Evolutionary conservation across 2,113 vertebrate species (phyloP).

Genomic region (Miniopterus natalensis): DNA sequence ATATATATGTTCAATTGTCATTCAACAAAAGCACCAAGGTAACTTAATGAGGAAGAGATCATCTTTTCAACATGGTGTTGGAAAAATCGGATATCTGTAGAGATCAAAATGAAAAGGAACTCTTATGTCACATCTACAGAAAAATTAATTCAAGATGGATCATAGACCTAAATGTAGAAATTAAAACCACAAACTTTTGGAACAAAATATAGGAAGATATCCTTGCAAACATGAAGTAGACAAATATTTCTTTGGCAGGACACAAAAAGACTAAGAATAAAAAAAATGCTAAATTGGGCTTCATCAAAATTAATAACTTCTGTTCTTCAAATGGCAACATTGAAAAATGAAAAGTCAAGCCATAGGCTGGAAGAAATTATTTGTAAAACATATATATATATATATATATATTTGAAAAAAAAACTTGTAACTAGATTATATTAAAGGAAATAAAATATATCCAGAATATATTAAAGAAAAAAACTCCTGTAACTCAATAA

Average conservation of each 20-base stretch:
- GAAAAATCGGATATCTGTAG: background rate
- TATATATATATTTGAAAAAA: background rate
- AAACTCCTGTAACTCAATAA: background rate
- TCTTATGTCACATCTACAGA: background rate
- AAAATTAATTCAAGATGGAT: background rate
- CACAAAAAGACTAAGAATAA: background rate
- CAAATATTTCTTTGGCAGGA: background rate
- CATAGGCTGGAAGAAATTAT: background rate
- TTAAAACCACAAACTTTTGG: background rate
- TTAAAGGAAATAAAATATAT: background rate
- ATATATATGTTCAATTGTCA: background rate
- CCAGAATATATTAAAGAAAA: background rate
- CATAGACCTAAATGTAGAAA: background rate
- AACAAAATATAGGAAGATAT: background rate
- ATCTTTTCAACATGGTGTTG: background rate
- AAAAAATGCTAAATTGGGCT: background rate
- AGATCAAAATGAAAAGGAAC: background rate
- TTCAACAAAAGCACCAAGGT: background rate
- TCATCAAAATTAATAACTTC: constrained; percentile 13
- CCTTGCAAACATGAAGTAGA: background rate
- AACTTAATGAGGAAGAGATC: background rate
- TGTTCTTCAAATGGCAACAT: background rate
- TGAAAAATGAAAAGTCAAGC: constrained; percentile 18
- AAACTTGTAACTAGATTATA: background rate
- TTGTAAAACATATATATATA: background rate